A percentile compares a stretch with the other conserved stretches of the same genome.
Evolutionary conservation across 2,797 vertebrate species (phyloP).

Genomic region (Muraenolepis orangiensis): DNA sequence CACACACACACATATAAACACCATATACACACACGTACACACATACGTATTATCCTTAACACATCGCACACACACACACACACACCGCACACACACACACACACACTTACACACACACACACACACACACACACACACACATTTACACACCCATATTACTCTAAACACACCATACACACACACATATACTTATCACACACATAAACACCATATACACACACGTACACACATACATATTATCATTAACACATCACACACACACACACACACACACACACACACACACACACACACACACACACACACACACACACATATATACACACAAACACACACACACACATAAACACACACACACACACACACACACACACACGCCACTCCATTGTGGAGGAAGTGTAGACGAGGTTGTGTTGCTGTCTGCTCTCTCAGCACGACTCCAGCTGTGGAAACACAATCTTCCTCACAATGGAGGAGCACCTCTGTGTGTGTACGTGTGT

Average conservation of each 20-base stretch:
- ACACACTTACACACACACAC: background rate
- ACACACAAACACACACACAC: background rate
- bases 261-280: background rate
- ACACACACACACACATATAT: background rate
- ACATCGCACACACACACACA: background rate
- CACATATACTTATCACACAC: too few relatives aligned
- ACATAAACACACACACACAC: background rate
- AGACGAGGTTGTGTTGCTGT: background rate
- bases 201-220: too few relatives aligned
- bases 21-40: too few relatives aligned
- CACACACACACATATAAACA: background rate
- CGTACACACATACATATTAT: background rate
- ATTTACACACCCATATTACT: too few relatives aligned
- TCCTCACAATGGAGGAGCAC: background rate
- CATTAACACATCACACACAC: conserved; percentile 2
- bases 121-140: background rate
- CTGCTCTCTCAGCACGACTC: background rate
- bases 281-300: background rate
- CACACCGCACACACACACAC: background rate
- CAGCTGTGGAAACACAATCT: background rate
- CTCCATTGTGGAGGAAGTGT: background rate
- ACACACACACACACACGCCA: background rate
- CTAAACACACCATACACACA: background rate
- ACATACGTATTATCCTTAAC: background rate
- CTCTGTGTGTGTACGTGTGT: too few relatives aligned